Percentiles rank a stretch among this genome's conserved stretches.
Conservation (phyloP, 2,888 invertebrate genomes). For the Tineola bisselliella region DNA sequence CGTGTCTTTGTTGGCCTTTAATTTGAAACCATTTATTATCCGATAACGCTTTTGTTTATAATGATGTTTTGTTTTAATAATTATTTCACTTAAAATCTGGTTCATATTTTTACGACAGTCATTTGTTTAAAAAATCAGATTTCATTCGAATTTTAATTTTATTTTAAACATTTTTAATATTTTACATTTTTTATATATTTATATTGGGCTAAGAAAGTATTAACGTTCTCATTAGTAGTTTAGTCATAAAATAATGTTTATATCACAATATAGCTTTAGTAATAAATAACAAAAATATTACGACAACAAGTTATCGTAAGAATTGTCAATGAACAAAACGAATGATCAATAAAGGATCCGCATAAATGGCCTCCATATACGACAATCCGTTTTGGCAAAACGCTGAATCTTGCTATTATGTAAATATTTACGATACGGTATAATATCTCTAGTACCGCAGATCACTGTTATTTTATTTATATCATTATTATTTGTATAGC, state of each 20-base stretch:
- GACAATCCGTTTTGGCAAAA: conserved; percentile 9
- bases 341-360: conserved; percentile 2
- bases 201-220: no score
- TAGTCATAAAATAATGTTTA: no score
- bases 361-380: background rate
- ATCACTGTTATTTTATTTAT: conserved; percentile 7
- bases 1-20: background rate
- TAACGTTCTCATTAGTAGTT: no score
- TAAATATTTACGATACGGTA: background rate
- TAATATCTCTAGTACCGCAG: background rate
- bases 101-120: no score
- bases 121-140: no score
- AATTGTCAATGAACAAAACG: background rate
- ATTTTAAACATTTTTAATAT: no score
- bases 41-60: background rate
- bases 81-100: no score
- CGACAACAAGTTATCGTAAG: conserved; percentile 3
- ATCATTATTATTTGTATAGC: background rate
- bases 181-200: no score
- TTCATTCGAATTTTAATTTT: no score
- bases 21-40: background rate
- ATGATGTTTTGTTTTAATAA: no score
- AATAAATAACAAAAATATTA: conserved; percentile 16
- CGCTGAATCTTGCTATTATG: background rate
- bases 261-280: background rate